phyloP scores from a whole-genome alignment of 2,888 invertebrate genomes.

The Schizotus pectinicornis region DNA sequence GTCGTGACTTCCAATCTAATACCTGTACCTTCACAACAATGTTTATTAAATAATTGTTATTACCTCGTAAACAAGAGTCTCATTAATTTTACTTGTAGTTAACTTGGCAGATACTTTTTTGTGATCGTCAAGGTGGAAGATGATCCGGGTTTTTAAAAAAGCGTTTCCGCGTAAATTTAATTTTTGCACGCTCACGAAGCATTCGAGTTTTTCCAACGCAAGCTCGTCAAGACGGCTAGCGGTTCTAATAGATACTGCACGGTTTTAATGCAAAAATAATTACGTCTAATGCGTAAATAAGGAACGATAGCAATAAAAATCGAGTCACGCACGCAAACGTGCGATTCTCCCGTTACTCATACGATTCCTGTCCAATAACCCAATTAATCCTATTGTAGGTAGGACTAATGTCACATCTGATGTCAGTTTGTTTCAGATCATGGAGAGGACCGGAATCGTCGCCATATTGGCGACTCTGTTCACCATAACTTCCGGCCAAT shows the following conservation, averaged over 20 bases:
- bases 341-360: conserved; percentile 11
- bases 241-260: conserved; percentile 17
- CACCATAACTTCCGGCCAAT: conserved; percentile 65
- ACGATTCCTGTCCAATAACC: neutral
- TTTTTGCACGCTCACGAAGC: conserved; percentile 4
- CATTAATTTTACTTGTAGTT: too few relatives aligned
- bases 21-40: too few relatives aligned
- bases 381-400: conserved; percentile 4
- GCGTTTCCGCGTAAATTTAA: neutral
- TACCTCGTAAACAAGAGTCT: too few relatives aligned
- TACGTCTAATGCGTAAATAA: conserved; percentile 19
- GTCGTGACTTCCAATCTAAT: too few relatives aligned
- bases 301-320: conserved; percentile 7
- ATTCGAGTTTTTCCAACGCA: neutral
- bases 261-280: conserved; percentile 20
- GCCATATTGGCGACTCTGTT: conserved; percentile 43
- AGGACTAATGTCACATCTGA: too few relatives aligned
- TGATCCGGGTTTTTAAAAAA: too few relatives aligned
- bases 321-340: conserved; percentile 14
- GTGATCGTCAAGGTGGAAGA: too few relatives aligned
- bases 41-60: too few relatives aligned
- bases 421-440: conserved; percentile 47
- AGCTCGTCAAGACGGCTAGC: conserved; percentile 10
- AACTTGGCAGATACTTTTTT: too few relatives aligned
- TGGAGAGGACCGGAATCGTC: conserved; percentile 48